A percentile compares a stretch with the other conserved stretches of the same genome.
These are phyloP conservation scores for Conus ventricosus DNA, from an alignment of 1,140 invertebrate genomes.

Conservation along the genomic window DNA sequence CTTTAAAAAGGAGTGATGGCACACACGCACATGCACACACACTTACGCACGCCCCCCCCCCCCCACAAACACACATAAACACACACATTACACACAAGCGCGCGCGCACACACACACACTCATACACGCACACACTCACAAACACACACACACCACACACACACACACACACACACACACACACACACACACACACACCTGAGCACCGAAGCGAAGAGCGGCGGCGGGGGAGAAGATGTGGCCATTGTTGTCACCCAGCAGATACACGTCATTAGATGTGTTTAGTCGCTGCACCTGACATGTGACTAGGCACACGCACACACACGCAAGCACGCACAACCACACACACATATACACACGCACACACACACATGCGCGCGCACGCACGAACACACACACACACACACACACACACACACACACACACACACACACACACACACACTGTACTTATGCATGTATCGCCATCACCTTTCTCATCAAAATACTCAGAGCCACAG, in stretches of 20 bases:
- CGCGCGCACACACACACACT: neutral
- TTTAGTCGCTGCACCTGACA: constrained; percentile 43
- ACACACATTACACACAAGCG: neutral
- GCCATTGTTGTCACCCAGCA: constrained; percentile 47
- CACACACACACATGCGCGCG: neutral
- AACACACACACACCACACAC: neutral
- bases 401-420: too few species aligned
- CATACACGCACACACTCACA: neutral
- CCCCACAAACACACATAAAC: neutral
- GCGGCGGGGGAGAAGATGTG: constrained; percentile 32
- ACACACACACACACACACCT: neutral
- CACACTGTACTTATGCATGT: too few species aligned
- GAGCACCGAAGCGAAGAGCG: neutral
- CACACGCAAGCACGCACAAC: neutral
- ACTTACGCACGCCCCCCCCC: neutral
- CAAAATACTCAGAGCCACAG: too few species aligned
- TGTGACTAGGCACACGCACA: constrained; percentile 32
- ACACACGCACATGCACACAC: too few species aligned
- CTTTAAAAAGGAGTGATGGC: too few species aligned
- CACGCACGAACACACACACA: neutral
- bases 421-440: too few species aligned
- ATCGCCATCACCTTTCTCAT: too few species aligned
- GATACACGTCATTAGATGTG: constrained; percentile 21
- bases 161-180: neutral
- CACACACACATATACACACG: neutral